Percentiles rank a stretch among this genome's conserved stretches.
phyloP scores from a whole-genome alignment of 2,113 vertebrate genomes.

The Argyrosomus japonicus region DNA sequence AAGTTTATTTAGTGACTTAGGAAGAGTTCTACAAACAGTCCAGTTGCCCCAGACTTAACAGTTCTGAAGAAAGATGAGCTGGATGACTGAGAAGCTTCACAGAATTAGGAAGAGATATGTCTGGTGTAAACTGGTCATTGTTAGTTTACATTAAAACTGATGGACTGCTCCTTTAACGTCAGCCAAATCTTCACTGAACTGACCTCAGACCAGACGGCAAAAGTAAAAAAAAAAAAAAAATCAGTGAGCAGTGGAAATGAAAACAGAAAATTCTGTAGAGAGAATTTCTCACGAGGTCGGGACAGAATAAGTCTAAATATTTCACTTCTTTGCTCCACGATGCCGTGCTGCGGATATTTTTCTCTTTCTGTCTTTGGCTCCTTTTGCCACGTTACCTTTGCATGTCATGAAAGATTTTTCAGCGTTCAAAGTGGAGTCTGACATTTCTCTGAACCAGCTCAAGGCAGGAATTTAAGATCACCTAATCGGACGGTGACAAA shows the following conservation, averaged over 20 bases:
- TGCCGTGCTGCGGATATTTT: not conserved
- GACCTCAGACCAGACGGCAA: not conserved
- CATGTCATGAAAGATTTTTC: not conserved
- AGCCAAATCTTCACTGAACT: not conserved
- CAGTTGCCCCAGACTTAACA: no score
- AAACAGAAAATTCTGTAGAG: no score
- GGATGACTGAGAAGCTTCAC: no score
- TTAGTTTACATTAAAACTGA: not conserved
- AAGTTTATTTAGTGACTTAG: not conserved
- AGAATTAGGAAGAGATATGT: no score
- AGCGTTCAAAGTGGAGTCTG: not conserved
- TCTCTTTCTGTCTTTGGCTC: not conserved
- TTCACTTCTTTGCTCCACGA: not conserved
- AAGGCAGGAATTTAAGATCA: not conserved
- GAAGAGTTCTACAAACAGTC: no score
- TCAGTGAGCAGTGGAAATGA: no score
- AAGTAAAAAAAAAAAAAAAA: rapidly evolving
- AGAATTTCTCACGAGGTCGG: not conserved
- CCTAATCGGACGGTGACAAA: not conserved
- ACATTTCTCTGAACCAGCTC: not conserved
- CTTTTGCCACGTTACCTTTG: not conserved
- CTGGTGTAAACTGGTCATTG: not conserved
- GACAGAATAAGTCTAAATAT: not conserved
- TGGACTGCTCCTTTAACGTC: not conserved
- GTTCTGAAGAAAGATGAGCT: no score